Percentiles rank a stretch among this genome's conserved stretches.
Evolutionary conservation across 2,113 vertebrate species (phyloP).

Genomic region (Pandion haliaetus): DNA sequence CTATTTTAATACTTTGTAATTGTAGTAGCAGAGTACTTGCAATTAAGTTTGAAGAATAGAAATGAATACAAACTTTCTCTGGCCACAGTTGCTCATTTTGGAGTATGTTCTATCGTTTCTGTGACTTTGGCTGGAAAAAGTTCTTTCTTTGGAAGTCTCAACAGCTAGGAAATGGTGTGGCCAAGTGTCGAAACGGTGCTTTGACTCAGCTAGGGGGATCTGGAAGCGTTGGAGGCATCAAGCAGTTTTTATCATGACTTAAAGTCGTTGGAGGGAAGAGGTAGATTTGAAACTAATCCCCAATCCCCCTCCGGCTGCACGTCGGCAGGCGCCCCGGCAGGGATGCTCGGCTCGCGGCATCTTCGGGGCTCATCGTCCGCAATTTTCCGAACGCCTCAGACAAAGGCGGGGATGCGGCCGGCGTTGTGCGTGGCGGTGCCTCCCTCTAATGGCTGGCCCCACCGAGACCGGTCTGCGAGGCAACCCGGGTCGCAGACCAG

Average conservation of each 20-base stretch:
- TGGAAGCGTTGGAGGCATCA: accelerated
- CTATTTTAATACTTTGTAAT: accelerated
- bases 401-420: background rate
- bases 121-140: background rate
- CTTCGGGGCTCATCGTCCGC: background rate
- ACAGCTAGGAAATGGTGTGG: background rate
- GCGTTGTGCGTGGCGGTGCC: background rate
- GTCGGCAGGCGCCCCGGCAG: background rate
- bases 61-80: background rate
- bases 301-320: accelerated
- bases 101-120: accelerated
- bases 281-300: accelerated
- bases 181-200: background rate
- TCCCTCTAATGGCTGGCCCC: constrained; percentile 16
- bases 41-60: background rate
- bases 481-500: background rate
- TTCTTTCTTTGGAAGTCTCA: background rate
- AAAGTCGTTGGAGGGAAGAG: background rate
- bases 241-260: accelerated
- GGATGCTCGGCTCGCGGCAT: background rate
- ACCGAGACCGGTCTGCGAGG: background rate
- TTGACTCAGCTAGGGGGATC: accelerated
- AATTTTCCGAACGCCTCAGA: background rate
- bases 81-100: accelerated
- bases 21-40: background rate